These are phyloP conservation scores for Agriopis leucophaearia DNA, from an alignment of 2,888 invertebrate species.

Conservation along the genomic window DNA sequence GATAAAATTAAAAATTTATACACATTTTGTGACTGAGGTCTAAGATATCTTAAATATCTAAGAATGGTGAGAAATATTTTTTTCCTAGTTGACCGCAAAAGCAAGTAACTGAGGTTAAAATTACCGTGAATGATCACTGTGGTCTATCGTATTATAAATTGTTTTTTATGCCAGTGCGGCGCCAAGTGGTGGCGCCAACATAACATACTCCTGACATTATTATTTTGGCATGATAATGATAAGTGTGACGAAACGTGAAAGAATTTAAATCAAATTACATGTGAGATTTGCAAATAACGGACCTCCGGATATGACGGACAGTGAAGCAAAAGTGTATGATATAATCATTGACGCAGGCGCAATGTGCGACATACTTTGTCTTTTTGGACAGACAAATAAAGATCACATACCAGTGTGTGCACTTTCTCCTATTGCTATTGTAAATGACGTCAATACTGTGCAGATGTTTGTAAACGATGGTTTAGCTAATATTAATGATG, in stretches of 20 bases:
- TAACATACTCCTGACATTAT: conserved; percentile 28
- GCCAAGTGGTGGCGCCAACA: conserved; percentile 24
- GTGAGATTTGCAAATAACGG: conserved; percentile 58
- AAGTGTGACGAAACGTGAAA: conserved; percentile 52
- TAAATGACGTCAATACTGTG: conserved; percentile 40
- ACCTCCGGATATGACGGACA: conserved; percentile 57
- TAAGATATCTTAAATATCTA: neutral
- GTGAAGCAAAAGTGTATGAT: conserved; percentile 50
- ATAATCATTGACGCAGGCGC: conserved; percentile 68
- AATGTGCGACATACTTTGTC: conserved; percentile 64
- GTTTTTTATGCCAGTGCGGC: neutral
- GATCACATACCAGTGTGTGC: conserved; percentile 57
- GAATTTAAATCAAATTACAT: conserved; percentile 60
- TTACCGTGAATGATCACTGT: neutral
- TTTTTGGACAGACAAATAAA: conserved; percentile 65
- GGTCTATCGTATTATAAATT: conserved; percentile 21
- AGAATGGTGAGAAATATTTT: neutral
- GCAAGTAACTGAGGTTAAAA: neutral
- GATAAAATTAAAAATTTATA: neutral
- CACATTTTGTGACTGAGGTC: neutral
- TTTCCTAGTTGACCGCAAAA: neutral
- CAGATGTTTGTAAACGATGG: conserved; percentile 20
- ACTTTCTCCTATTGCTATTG: conserved; percentile 46
- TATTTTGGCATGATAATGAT: conserved; percentile 31
- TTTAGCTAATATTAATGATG: conserved; percentile 4